Evolutionary conservation across 2,113 vertebrate genomes (phyloP).

Genomic region (Pachycephala philippinensis): DNA sequence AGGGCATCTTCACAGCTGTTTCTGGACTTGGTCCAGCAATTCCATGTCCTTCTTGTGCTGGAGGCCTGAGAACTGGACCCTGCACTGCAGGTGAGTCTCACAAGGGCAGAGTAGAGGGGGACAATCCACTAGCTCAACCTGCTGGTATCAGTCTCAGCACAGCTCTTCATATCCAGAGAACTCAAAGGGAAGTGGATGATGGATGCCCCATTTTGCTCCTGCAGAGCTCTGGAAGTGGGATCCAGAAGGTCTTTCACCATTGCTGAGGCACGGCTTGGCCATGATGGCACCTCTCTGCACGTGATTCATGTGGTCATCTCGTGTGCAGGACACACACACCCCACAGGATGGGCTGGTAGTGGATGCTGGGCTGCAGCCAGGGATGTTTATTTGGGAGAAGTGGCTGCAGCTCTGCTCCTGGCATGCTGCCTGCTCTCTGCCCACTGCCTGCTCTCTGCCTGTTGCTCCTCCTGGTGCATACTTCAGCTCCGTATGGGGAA

Average conservation of each 20-base stretch:
- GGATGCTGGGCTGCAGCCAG: background rate
- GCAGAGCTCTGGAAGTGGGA: background rate
- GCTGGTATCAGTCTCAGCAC: rapidly evolving
- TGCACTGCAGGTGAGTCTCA: background rate
- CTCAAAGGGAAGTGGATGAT: background rate
- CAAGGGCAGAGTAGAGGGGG: background rate
- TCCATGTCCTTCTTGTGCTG: background rate
- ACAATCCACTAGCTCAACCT: background rate
- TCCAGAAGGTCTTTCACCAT: background rate
- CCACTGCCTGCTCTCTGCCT: background rate
- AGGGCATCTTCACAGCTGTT: background rate
- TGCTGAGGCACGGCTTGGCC: rapidly evolving
- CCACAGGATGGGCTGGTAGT: rapidly evolving
- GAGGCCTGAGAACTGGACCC: background rate
- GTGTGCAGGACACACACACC: background rate
- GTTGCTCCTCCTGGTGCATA: background rate
- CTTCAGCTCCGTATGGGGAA: background rate
- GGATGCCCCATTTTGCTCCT: background rate
- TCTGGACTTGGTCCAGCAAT: background rate
- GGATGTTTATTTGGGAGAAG: background rate
- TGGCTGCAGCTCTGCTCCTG: background rate
- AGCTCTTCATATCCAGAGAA: background rate
- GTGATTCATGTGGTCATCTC: rapidly evolving
- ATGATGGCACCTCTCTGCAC: rapidly evolving
- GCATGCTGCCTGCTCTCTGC: background rate